Conservation (phyloP, 1,140 invertebrate genomes). For the Ephestia elutella region DNA sequence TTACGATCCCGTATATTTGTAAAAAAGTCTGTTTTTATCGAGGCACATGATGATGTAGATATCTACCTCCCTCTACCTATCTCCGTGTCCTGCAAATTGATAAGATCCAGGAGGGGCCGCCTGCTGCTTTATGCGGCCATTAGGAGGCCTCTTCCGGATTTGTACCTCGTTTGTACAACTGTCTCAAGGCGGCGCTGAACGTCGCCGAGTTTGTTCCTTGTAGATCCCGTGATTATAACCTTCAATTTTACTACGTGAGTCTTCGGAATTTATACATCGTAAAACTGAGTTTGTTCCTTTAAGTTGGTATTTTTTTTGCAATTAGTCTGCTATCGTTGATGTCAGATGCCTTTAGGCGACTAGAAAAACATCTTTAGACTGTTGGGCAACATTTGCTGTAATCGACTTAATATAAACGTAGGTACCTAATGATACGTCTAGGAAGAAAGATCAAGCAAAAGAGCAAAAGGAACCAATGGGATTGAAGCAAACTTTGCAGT, state of each 20-base stretch:
- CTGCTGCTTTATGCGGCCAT: slow-evolving; percentile 55
- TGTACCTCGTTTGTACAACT: slow-evolving; percentile 62
- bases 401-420: no score
- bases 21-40: no score
- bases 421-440: no score
- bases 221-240: background rate
- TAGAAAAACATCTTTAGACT: no score
- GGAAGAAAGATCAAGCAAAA: background rate
- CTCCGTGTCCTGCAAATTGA: slow-evolving; percentile 57
- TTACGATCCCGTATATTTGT: no score
- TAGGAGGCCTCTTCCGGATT: slow-evolving; percentile 54
- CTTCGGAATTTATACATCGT: no score
- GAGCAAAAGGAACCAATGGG: background rate
- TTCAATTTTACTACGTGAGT: background rate
- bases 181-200: slow-evolving; percentile 42
- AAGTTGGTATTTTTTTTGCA: no score
- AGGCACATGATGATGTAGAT: no score
- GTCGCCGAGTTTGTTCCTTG: background rate
- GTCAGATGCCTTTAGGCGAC: no score
- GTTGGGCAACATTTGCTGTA: no score
- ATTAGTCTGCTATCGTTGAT: no score
- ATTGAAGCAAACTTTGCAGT: slow-evolving; percentile 43
- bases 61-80: slow-evolving; percentile 34
- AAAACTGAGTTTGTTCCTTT: no score
- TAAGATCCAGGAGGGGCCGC: slow-evolving; percentile 53